These are phyloP conservation scores for Cynoglossus semilaevis DNA, from an alignment of 2,113 vertebrate genomes.

Conservation along the genomic window DNA sequence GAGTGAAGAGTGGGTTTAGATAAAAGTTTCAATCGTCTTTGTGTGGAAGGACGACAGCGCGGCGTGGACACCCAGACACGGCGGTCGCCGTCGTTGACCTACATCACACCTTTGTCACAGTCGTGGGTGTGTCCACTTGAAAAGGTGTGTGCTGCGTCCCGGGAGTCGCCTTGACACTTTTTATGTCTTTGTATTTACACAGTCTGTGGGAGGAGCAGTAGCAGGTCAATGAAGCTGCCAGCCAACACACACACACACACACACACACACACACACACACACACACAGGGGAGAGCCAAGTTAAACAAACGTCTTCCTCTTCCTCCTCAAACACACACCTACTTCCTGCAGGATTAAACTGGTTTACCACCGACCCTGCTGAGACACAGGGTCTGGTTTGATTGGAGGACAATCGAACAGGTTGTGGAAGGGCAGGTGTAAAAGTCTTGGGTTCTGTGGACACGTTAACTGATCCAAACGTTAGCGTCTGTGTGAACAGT, in stretches of 20 bases:
- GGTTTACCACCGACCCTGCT: background rate
- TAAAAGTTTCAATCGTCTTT: no score
- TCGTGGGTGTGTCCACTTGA: background rate
- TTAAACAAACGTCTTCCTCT: background rate
- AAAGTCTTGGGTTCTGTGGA: no score
- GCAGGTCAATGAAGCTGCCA: background rate
- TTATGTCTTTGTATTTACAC: no score
- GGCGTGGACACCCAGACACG: no score
- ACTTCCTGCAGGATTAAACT: background rate
- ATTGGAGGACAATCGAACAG: no score
- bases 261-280: background rate
- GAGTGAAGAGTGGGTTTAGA: no score
- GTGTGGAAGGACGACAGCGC: no score
- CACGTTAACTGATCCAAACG: no score
- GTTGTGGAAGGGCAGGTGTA: no score
- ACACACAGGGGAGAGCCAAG: background rate
- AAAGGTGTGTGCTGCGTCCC: background rate
- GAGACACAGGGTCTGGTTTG: no score
- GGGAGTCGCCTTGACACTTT: background rate
- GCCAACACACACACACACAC: background rate
- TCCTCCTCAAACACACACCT: background rate
- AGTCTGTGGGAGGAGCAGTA: background rate
- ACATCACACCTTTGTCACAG: background rate
- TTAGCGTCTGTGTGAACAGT: background rate
- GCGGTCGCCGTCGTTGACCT: background rate